Evolutionary conservation across 2,888 invertebrate genomes (phyloP).

Genomic region (Ctenicera cuprea): DNA sequence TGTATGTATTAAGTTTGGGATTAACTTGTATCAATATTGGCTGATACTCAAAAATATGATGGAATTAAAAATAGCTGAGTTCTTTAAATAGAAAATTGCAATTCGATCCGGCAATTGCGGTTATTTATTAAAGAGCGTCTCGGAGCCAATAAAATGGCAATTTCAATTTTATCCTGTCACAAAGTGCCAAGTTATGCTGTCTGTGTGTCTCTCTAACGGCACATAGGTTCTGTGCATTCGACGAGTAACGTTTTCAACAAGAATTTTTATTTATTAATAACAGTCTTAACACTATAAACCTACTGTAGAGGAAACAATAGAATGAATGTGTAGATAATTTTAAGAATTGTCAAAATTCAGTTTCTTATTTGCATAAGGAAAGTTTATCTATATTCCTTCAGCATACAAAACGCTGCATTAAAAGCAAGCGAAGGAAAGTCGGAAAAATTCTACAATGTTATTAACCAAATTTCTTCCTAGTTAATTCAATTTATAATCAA

Average conservation of each 20-base stretch:
- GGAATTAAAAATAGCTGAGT: conserved; percentile 20
- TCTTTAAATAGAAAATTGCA: conserved; percentile 34
- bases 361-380: conserved; percentile 35
- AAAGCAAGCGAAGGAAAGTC: conserved; percentile 45
- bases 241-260: not conserved
- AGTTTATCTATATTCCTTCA: conserved; percentile 47
- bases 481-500: conserved; percentile 56
- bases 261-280: not conserved
- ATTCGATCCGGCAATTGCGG: conserved; percentile 34
- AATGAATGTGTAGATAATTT: conserved; percentile 28
- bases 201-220: conserved; percentile 37
- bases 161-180: conserved; percentile 55
- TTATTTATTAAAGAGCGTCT: conserved; percentile 46
- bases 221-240: conserved; percentile 8
- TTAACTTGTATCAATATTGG: not conserved
- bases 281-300: not conserved
- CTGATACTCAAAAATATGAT: not conserved
- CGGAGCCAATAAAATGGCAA: conserved; percentile 55
- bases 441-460: conserved; percentile 51
- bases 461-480: conserved; percentile 53
- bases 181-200: conserved; percentile 50
- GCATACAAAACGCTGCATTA: conserved; percentile 50
- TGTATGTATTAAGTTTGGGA: not conserved
- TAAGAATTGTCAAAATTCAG: conserved; percentile 38
- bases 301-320: not conserved